Evolutionary conservation across 2,888 invertebrate genomes (phyloP), one percentile per base, ranked within the genome.

Genomic region (Dioctria rufipes): DNA sequence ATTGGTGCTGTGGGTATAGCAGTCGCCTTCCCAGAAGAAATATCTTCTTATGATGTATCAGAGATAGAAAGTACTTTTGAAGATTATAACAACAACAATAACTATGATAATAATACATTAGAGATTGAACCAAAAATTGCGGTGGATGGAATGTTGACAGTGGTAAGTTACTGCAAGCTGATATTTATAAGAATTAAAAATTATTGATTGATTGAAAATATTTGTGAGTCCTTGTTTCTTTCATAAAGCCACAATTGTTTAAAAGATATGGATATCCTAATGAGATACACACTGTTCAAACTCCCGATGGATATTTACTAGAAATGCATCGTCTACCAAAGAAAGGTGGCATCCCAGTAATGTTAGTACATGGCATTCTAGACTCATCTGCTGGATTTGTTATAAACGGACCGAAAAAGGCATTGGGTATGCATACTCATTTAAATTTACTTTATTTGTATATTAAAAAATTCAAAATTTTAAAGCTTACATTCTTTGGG

Each of bases 301-400:
- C 96, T 0, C 90, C 92, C n/a, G 96, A 96, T 87, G 96, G 95
- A 2, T 96, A 94, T 87, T 90, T 96, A 65, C 89, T 96, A 58
- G 93, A 93, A 0, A 82, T 96, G 43, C 96, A 96, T 85, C 91
- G 96, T 78, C 95, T 96, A 85, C 94, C 95, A 0, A 91, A 91
- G 84, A 91, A 91, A 79, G 75, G 81, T 49, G 67, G 65, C 51
- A 82, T 80, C 6, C 84, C 80, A 8, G 90, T 92, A 0, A 90
- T 93, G 65, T 63, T 93, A 61, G 90, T 92, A 89, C 93, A 93
- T 83, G 94, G 95, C 0, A 87, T 96, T 0, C 86, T 94, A 6
- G 91, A 91, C 25, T 92, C 93, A 4, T 93, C 94, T 0, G 91
- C 92, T 3, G 92, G 93, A 85, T 95, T 92, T 91, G 89, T 95